Base-by-base conservation (phyloP, 1,140 invertebrate species). In the Aradophagus sp. region DNA sequence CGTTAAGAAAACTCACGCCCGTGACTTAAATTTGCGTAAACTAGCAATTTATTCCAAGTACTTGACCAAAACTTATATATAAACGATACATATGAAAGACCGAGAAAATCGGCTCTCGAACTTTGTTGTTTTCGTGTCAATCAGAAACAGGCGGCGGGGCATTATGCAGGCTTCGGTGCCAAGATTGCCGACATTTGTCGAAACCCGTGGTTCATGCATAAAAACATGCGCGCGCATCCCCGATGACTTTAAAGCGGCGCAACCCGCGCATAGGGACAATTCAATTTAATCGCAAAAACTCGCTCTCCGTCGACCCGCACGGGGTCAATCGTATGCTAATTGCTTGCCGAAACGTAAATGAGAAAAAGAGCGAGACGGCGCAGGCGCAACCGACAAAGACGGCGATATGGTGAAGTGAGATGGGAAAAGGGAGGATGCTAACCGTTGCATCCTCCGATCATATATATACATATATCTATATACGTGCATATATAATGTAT, bases 251-350 rank as follows among this genome's bases (percentile, higher is more conserved):
- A 35, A 71, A 20, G 53, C 58, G 15, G 59, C 55, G 39, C 42
- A 56, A 32, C 56, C 45, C 36, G 48, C 59, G 48, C 36, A 56
- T 52, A 70, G 62, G 53, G 66, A 74, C 71, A 77, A 78, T 76
- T 78, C 73, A 78, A 78, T 80, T 77, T 70, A 80, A 78, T 75
- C 71, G 55, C 20, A 65, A 75, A 68, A 74, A 63, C 41, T 73
- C 59, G 38, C 65, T 73, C 55, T 75, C 35, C 13, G 53, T 72
- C 67, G 58, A 75, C 65, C 74, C 48, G 73, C 68, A 76, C 71
- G 77, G 78, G 84, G 82, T 85, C 83, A 85, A 85, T 85, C 81
- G 81, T 85, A 85, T 85, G 84, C 83, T 84, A 85, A 85, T 85
- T 85, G 81, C 79, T 78, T 76, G 58, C 83, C 78, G 80, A 84